phyloP scores from a whole-genome alignment of 1,140 invertebrate genomes.

The Zaprionus camerounensis region DNA sequence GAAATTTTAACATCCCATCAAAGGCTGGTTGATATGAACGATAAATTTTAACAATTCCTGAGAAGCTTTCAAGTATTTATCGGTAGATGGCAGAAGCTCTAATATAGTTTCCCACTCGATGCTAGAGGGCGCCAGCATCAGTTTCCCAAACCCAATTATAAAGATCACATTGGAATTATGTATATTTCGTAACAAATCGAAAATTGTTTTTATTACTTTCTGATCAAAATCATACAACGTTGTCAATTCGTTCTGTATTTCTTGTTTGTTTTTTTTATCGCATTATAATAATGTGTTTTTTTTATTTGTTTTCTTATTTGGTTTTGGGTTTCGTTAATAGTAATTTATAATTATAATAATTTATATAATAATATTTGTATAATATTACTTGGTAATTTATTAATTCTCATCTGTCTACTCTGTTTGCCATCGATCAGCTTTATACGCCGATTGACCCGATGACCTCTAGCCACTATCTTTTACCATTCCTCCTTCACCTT shows the following conservation, averaged over 20 bases:
- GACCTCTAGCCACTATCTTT: constrained; percentile 34
- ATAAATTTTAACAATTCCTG: no score
- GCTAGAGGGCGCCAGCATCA: neutral
- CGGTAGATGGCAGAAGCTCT: neutral
- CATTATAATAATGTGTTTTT: constrained; percentile 58
- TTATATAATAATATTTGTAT: constrained; percentile 83
- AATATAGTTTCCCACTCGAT: neutral
- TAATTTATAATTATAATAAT: constrained; percentile 82
- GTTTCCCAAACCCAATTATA: constrained; percentile 14
- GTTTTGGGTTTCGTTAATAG: constrained; percentile 71
- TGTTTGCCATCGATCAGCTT: constrained; percentile 31
- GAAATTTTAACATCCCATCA: neutral
- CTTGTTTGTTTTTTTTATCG: constrained; percentile 55
- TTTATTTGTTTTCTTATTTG: constrained; percentile 36
- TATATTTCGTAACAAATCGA: constrained; percentile 84
- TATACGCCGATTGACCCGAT: constrained; percentile 25
- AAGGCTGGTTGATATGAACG: neutral
- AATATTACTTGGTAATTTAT: constrained; percentile 83
- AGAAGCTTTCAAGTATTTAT: neutral
- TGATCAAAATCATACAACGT: constrained; percentile 84
- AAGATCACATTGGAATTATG: constrained; percentile 57
- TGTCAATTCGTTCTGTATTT: constrained; percentile 78
- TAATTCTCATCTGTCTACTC: constrained; percentile 58
- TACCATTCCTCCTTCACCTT: constrained; percentile 36
- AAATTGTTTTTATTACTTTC: constrained; percentile 84